A percentile compares a stretch with the other conserved stretches of the same genome.
Evolutionary conservation across 1,140 invertebrate genomes (phyloP).

Genomic region (Stegodyphus mimosarum): DNA sequence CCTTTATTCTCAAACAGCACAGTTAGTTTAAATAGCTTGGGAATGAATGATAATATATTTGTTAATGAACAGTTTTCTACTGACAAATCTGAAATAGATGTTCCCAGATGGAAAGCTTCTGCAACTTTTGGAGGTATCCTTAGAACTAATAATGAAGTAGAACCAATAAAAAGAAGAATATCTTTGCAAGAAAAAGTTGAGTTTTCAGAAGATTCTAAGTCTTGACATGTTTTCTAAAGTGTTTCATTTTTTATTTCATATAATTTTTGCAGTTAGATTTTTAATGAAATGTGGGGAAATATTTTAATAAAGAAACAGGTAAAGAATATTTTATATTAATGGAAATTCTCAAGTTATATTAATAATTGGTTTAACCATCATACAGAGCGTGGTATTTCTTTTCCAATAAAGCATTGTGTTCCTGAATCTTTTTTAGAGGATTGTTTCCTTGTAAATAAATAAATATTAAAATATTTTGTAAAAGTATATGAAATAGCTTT

Average conservation of each 20-base stretch:
- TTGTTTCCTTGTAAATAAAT: too few relatives aligned
- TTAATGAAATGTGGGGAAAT: not conserved
- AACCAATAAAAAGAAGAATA: constrained; percentile 53
- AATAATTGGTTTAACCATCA: too few relatives aligned
- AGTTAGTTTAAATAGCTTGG: constrained; percentile 75
- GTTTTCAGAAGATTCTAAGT: constrained; percentile 45
- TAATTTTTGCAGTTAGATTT: not conserved
- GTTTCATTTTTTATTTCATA: not conserved
- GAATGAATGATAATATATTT: constrained; percentile 60
- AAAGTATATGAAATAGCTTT: too few relatives aligned
- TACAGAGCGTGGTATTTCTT: too few relatives aligned
- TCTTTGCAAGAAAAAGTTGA: constrained; percentile 52
- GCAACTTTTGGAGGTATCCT: constrained; percentile 42
- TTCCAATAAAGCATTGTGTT: too few relatives aligned
- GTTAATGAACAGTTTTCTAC: constrained; percentile 28
- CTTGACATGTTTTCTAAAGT: constrained; percentile 12
- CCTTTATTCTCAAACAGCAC: constrained; percentile 89
- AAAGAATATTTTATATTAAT: too few relatives aligned
- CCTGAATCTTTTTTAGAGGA: too few relatives aligned
- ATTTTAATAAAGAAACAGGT: too few relatives aligned
- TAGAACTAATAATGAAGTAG: constrained; percentile 25
- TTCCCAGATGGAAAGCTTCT: constrained; percentile 36
- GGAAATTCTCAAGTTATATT: too few relatives aligned
- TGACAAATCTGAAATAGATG: constrained; percentile 1
- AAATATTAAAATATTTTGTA: too few relatives aligned